Evolutionary conservation across 2,797 vertebrate genomes (phyloP), one percentile per base, ranked within the genome.

Genomic region (Ptychadena robeensis): DNA sequence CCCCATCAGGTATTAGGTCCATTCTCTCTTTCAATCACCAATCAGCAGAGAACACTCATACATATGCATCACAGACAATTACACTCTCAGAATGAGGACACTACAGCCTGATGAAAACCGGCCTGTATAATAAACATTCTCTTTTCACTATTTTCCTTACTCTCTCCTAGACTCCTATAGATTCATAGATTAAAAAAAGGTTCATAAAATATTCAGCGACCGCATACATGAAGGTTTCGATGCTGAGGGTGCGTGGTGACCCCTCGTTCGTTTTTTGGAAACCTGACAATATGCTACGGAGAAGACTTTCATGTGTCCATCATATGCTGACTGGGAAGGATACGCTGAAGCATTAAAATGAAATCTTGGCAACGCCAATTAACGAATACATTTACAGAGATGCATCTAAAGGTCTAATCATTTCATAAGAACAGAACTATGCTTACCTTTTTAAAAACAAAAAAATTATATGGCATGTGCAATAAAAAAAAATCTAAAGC

Each of bases 21-120:
- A 73, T 85, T 85, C 82, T 85, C 71, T 76, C 69, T 48, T 73
- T 80, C 82, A 85, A 85, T 84, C 82, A 84, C 76, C 82, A 84
- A 84, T 85, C 82, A 85, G 78, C 71, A 53, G 78, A 85, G 77
- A 85, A 76, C 72, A 44, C 65, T 85, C 82, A 85, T 85, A 85
- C 76, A 85, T 85, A 85, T 85, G 78, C 72, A 85, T 85, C 27
- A 67, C 4, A 75, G 57, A 70, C 82, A 80, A 85, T 80, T 80
- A 70, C 65, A 71, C 67, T 71, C 73, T 68, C 64, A 9, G 31
- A 71, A 35, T 75, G 38, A 84, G 82, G 82, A 81, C 78, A 76
- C 53, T 38, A 57, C 40, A 28, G 64, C 30, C 38, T 59, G 35
- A 61, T 18, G 22, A 71, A 82, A 82, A 77, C 34, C 69, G 71